phyloP scores from a whole-genome alignment of 2,797 vertebrate genomes.

The Parauchenoglanis punctatus region DNA sequence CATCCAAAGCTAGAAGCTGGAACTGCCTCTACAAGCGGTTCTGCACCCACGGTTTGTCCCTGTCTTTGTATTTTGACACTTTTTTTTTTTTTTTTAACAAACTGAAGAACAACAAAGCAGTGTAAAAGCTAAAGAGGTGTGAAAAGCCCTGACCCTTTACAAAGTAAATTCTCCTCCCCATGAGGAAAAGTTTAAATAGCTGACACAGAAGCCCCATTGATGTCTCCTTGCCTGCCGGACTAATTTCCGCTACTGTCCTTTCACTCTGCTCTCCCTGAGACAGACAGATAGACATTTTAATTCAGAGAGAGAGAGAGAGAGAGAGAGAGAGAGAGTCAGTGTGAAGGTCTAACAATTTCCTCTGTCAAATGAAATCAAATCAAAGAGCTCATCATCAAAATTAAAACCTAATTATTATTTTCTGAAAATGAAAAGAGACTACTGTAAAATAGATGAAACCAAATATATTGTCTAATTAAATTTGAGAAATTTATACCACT shows the following conservation, averaged over 20 bases:
- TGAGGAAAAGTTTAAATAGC: constrained; percentile 49
- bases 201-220: constrained; percentile 42
- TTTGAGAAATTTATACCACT: background rate
- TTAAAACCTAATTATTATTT: constrained; percentile 28
- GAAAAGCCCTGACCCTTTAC: constrained; percentile 41
- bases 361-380: constrained; percentile 32
- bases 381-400: constrained; percentile 23
- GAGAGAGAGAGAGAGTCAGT: background rate
- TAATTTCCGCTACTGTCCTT: constrained; percentile 52
- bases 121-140: constrained; percentile 18
- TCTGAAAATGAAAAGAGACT: constrained; percentile 3
- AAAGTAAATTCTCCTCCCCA: constrained; percentile 42
- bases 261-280: constrained; percentile 35
- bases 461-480: constrained; percentile 28
- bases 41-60: background rate
- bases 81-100: background rate
- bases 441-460: constrained; percentile 8
- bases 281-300: constrained; percentile 42
- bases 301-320: constrained; percentile 24
- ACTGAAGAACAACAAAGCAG: constrained; percentile 10
- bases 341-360: constrained; percentile 21
- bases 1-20: background rate
- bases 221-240: constrained; percentile 44
- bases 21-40: background rate
- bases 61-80: background rate